Base-by-base conservation (phyloP, 2,888 invertebrate genomes). In the Sminthurinus aureus region DNA sequence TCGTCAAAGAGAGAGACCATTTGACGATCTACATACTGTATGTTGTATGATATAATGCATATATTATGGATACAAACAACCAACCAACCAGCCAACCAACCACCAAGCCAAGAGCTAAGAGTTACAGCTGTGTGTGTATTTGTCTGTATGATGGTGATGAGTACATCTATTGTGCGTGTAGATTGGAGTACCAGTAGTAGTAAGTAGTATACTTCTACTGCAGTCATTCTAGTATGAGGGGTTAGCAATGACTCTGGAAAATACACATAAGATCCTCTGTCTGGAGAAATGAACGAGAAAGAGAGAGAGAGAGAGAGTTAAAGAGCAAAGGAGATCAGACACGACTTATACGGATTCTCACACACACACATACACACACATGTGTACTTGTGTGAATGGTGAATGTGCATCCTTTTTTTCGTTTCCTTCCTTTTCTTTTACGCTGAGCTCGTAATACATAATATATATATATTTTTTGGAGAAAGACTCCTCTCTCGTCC, bases 231-330 rank as follows among this genome's bases (percentile, higher is more conserved):
- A 26, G 26, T 12, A 26, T 52, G 77, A 20, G 77, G 77, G 58
- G 77, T 58, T 77, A 13, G 58, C 52, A 58, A 58, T 52, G 71
- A 71, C 71, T 71, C 71, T 71, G 71, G 71, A 71, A 71, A 71
- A 58, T n/a, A 22, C 38, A 38, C 38, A 38, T 38, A 52, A 58
- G 77, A 77, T 64, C 20, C 76, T 76, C 52, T 20, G 77, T 77
- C 77, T 58, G 77, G 58, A 77, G 77, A 77, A 77, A 77, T 77
- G 24, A 20, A 77, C 51, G 18, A 26, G 74, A 20, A 77, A 76
- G 18, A 26, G 74, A 20, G 38, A 38, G 38, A 38, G 38, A 38
- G 58, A 76, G 18, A 11, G 74, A 26, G 58, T 58, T 58, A 58
- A 58, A 58, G 58, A 69, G 71, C 8, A 26, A 26, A 71, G 11